Evolutionary conservation across 2,888 invertebrate genomes (phyloP).

Genomic region (Pelosia muscerda): DNA sequence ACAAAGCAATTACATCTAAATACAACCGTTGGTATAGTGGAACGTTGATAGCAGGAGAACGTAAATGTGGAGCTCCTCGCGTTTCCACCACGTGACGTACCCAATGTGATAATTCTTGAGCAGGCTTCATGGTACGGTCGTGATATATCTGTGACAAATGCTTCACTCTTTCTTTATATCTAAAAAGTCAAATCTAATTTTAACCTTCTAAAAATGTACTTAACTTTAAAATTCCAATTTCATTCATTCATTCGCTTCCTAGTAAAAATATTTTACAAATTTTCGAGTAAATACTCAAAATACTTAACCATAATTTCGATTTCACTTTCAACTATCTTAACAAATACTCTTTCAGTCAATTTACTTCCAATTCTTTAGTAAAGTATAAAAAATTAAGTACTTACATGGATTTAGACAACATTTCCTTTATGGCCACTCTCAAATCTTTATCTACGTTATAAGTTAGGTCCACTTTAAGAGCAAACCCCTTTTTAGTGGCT

Average conservation of each 20-base stretch:
- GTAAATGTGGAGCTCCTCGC: slow-evolving; percentile 79
- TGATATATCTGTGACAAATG: slow-evolving; percentile 33
- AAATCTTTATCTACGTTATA: slow-evolving; percentile 50
- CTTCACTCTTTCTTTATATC: slow-evolving; percentile 26
- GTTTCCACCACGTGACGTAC: slow-evolving; percentile 87
- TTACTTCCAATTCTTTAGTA: not conserved
- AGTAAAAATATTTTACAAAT: too few relatives aligned
- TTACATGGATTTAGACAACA: slow-evolving; percentile 59
- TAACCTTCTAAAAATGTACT: slow-evolving; percentile 49
- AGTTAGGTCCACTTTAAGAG: slow-evolving; percentile 57
- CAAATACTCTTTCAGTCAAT: not conserved
- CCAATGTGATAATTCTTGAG: slow-evolving; percentile 88
- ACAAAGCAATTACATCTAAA: slow-evolving; percentile 35
- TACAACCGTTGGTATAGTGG: slow-evolving; percentile 58
- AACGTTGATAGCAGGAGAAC: slow-evolving; percentile 41
- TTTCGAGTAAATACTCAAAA: too few relatives aligned
- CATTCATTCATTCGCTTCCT: too few relatives aligned
- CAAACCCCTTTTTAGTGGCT: slow-evolving; percentile 64
- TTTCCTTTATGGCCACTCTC: slow-evolving; percentile 57
- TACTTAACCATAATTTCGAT: slow-evolving; percentile 1
- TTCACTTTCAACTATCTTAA: slow-evolving; percentile 7
- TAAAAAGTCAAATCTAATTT: slow-evolving; percentile 39
- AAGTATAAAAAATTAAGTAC: slow-evolving; percentile 26
- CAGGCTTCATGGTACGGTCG: slow-evolving; percentile 79
- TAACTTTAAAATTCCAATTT: too few relatives aligned